Base-by-base conservation (phyloP, 2,797 vertebrate species). In the Falco concolor region DNA sequence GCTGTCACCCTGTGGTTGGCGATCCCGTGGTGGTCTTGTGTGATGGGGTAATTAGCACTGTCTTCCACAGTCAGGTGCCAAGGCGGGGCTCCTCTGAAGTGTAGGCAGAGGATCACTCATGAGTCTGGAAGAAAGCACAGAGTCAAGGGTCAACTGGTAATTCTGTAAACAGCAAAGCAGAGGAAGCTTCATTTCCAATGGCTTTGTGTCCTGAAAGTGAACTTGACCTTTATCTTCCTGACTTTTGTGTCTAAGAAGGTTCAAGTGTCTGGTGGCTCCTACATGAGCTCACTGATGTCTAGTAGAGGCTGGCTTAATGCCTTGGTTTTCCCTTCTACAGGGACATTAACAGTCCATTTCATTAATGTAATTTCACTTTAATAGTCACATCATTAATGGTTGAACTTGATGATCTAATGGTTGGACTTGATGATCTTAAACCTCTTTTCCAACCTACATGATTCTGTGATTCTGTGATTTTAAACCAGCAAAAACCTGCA, bases 211-310 rank as follows among this genome's bases (percentile, higher is more conserved):
- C 57, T 28, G 22, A 56, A 83, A 11, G 28, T 44, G 61, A 69
- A 40, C 25, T 40, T 49, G 67, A 57, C 13, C 45, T 59, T 69
- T 45, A 30, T 56, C 42, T 70, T 64, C 77, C 21, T 18, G 61
- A 30, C 4, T 90, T 60, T 14, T 44, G 9, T 44, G 53, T 47
- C 36, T 13, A 15, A 84, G 54, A 40, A 74, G 17, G 23, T 60
- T 28, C 30, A 49, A 82, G 34, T 5, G 50, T 44, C 53, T 63
- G 34, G 44, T 81, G 68, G 32, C 28, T 87, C 56, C 42, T 27
- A 1, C 0, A 0, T 4, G 68, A 45, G 7, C 23, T 63, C 21
- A 9, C 7, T 17, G 22, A 27, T 54, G 2, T 22, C 47, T 63
- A 5, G 23, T 45, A 47, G 56, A 25, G 47, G 4, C 34, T 76